Conservation (phyloP, 2,888 invertebrate species). For the Lutraria lutraria region DNA sequence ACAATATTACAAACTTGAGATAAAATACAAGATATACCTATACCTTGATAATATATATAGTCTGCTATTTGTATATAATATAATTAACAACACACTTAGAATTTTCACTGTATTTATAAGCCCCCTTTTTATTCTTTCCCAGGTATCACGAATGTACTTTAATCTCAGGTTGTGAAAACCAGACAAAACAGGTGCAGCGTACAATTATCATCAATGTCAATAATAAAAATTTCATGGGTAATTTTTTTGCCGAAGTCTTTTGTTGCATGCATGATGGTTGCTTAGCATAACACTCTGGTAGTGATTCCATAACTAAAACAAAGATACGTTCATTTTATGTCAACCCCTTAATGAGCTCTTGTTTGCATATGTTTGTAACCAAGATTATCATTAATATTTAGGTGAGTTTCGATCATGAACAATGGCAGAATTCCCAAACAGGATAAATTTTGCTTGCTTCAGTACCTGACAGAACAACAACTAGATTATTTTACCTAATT, state of each 20-base stretch:
- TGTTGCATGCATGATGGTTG: not conserved
- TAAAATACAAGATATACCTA: not conserved
- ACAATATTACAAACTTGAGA: not conserved
- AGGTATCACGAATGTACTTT: not conserved
- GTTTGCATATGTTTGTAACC: not conserved
- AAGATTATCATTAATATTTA: slow-evolving; percentile 19
- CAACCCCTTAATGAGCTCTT: not conserved
- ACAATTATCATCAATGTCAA: not conserved
- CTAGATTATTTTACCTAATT: not conserved
- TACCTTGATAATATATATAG: not conserved
- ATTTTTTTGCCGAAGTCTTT: not conserved
- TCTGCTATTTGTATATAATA: not conserved
- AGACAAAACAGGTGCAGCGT: not conserved
- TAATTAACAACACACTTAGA: not conserved
- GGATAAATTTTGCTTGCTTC: not conserved
- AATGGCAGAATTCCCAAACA: slow-evolving; percentile 5
- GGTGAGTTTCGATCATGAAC: slow-evolving; percentile 4
- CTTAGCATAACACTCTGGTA: too few relatives aligned
- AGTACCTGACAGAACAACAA: not conserved
- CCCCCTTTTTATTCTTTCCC: not conserved
- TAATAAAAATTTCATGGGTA: slow-evolving; percentile 8
- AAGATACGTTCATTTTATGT: not conserved
- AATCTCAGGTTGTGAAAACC: too few relatives aligned
- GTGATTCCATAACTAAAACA: too few relatives aligned
- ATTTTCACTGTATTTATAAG: not conserved